Base-by-base conservation (phyloP, 1,140 invertebrate species). In the Sesamia nonagrioides region DNA sequence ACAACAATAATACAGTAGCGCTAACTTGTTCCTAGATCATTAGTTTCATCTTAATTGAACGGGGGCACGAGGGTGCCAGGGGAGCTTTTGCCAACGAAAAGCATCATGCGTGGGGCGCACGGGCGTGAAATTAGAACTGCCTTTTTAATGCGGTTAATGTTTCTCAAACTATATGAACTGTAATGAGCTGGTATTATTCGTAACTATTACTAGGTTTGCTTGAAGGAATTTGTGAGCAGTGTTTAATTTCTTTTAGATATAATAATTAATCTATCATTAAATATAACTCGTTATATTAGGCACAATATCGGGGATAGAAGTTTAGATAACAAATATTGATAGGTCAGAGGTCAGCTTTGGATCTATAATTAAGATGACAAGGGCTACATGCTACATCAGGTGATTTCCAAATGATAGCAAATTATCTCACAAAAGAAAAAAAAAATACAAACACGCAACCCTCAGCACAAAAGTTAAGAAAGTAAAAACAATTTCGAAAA, bases 1-100 rank as follows among this genome's bases (percentile, higher is more conserved):
- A 48, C 61, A 27, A 54, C 54, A 66, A 37, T 37, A 66, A 42
- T 75, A 17, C 27, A 77, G 15, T 42, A 54, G 74, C 50, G 33
- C 50, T 40, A 45, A 63, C 60, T 56, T 63, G 58, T 78, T 78
- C 52, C 77, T 50, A 78, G 77, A 61, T 73, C 77, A 72, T 73
- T 78, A 72, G 77, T 73, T 61, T 61, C 56, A 21, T 71, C 42
- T 73, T 78, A 78, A 78, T 78, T 78, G 77, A 63, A 78, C 66
- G 35, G 18, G 56, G 42, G 54, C 37, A 18, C 21, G 21, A 50
- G 56, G 15, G 56, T 63, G 42, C 56, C 68, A 45, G 54, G 45
- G 77, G 77, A 78, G 60, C 61, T 61, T 74, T 76, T 63, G 73
- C 52, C 56, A 48, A 68, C 60, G 74, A 48, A 45, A 61, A 68